A percentile compares a stretch with the other conserved stretches of the same genome.
phyloP scores from a whole-genome alignment of 2,113 vertebrate genomes.

The Scomber japonicus region DNA sequence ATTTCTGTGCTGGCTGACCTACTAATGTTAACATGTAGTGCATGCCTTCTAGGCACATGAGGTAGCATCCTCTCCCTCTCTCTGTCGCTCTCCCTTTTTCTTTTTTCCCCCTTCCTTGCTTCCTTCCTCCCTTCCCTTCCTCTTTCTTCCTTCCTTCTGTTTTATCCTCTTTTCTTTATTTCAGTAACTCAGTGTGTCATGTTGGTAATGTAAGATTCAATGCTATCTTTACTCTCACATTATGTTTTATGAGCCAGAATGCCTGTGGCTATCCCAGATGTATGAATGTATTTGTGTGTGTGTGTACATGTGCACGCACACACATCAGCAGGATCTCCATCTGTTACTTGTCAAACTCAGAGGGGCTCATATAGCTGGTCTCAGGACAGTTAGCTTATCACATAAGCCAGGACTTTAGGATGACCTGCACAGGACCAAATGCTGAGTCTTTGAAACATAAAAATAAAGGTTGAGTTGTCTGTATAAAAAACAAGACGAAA shows the following conservation, averaged over 20 bases:
- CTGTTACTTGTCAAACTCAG: constrained; percentile 66
- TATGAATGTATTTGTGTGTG: constrained; percentile 28
- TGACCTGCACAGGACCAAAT: constrained; percentile 11
- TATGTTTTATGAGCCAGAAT: constrained; percentile 27
- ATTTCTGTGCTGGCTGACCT: constrained; percentile 83
- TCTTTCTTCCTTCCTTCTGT: not conserved
- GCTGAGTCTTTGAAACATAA: not conserved
- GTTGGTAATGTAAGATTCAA: not conserved
- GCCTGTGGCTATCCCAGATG: constrained; percentile 57
- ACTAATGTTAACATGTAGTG: constrained; percentile 82
- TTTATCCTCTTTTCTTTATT: not conserved
- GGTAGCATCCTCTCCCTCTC: constrained; percentile 62
- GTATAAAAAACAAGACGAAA: not conserved
- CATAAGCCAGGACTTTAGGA: constrained; percentile 7
- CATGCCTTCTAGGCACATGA: constrained; percentile 80
- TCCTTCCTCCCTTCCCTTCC: not conserved
- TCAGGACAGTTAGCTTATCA: constrained; percentile 18
- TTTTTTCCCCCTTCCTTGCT: not conserved
- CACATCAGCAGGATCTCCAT: constrained; percentile 61
- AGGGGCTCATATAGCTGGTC: constrained; percentile 23
- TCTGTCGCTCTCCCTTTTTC: constrained; percentile 8
- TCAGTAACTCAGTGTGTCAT: constrained; percentile 13
- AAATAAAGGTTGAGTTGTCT: not conserved
- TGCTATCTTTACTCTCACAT: constrained; percentile 23
- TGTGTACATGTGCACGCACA: constrained; percentile 11